Evolutionary conservation across 1,140 invertebrate genomes (phyloP).

Genomic region (Hesperophylax magnus): DNA sequence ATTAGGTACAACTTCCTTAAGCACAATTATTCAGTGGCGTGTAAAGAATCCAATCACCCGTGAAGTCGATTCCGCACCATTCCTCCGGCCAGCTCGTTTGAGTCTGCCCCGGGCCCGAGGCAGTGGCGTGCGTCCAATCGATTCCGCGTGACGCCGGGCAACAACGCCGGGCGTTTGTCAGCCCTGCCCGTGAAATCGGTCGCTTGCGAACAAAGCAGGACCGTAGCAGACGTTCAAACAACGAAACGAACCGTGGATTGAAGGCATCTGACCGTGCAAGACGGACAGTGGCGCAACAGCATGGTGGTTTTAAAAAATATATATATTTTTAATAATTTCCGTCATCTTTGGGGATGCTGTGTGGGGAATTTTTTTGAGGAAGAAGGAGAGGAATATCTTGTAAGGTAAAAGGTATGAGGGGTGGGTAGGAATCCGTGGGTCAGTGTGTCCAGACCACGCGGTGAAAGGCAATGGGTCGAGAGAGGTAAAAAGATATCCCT

Average conservation of each 20-base stretch:
- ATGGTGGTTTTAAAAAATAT: too few species aligned
- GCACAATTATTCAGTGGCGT: neutral
- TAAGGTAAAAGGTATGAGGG: too few species aligned
- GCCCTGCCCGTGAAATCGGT: constrained; percentile 7
- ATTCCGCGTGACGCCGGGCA: constrained; percentile 4
- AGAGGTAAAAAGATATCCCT: too few species aligned
- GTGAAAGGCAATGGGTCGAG: too few species aligned
- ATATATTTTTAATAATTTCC: too few species aligned
- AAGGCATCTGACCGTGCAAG: neutral
- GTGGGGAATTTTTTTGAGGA: too few species aligned
- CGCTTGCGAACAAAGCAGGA: neutral
- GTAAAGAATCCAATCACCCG: neutral
- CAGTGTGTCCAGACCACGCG: too few species aligned
- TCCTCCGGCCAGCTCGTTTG: neutral
- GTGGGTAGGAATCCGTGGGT: too few species aligned
- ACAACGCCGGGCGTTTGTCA: neutral
- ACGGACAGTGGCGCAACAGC: neutral
- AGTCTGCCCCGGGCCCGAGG: neutral
- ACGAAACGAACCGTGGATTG: neutral
- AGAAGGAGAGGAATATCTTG: too few species aligned
- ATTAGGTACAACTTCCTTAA: neutral
- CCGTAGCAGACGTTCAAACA: neutral
- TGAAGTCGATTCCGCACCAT: neutral
- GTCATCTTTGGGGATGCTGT: too few species aligned
- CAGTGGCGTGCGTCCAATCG: neutral